phyloP scores from a whole-genome alignment of 2,888 invertebrate species.

The Melanargia galathea region DNA sequence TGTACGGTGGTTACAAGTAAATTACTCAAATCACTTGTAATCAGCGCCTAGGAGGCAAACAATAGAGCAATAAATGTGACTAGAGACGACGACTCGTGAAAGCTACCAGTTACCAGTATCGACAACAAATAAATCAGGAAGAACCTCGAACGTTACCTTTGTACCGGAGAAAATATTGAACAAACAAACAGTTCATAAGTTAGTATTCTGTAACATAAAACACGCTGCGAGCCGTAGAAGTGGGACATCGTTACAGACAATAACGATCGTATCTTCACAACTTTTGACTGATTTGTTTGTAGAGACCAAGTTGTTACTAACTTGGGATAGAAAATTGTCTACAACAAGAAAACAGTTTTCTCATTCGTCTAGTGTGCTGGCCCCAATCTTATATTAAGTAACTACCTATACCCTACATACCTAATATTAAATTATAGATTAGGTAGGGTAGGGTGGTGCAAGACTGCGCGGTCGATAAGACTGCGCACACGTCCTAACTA shows the following conservation, averaged over 20 bases:
- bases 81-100: slow-evolving; percentile 61
- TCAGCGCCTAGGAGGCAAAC: slow-evolving; percentile 65
- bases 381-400: not conserved
- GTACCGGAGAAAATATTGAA: slow-evolving; percentile 44
- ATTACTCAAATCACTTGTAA: slow-evolving; percentile 59
- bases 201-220: slow-evolving; percentile 57
- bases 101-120: slow-evolving; percentile 71
- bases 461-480: too few relatives aligned
- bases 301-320: slow-evolving; percentile 42
- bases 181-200: slow-evolving; percentile 57
- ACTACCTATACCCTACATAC: too few relatives aligned
- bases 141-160: slow-evolving; percentile 58
- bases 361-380: not conserved
- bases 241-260: slow-evolving; percentile 44
- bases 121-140: slow-evolving; percentile 73
- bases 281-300: slow-evolving; percentile 57
- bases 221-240: slow-evolving; percentile 43
- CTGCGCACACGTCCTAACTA: too few relatives aligned
- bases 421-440: too few relatives aligned
- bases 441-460: too few relatives aligned
- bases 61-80: slow-evolving; percentile 77
- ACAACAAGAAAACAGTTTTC: not conserved
- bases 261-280: slow-evolving; percentile 55
- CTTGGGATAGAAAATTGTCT: not conserved
- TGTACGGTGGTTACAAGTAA: slow-evolving; percentile 66